Base-by-base conservation (phyloP, 1,140 invertebrate genomes). In the Helicorthomorpha holstii region DNA sequence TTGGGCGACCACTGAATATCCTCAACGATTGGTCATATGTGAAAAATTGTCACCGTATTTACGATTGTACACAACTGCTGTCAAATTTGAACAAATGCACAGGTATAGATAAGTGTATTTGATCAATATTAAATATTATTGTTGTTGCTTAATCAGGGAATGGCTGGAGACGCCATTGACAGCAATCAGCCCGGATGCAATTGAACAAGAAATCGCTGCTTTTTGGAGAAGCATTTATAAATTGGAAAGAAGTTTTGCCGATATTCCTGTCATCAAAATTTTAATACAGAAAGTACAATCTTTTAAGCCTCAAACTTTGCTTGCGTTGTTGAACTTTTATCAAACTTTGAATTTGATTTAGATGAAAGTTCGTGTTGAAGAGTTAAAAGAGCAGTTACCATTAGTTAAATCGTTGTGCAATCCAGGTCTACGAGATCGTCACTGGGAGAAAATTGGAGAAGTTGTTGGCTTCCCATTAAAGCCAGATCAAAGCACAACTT, bases 391-490 rank as follows among this genome's bases (percentile, higher is more conserved):
- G 44, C 78, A 94, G 63, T 75, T 95, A 75, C 88, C 91, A 0
- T 79, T 96, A 3, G 83, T 97, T 48, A 76, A 82, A 62, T 93
- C 88, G 0, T 69, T 98, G 1, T 92, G 92, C 41, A 97, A 96
- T 74, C 90, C 91, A 2, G 89, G 83, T 29, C 79, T 97, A 73
- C 84, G 94, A 62, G 78, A 79, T 12, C 75, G 92, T 10, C 93
- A 97, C 66, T 97, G 93, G 93, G 89, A 94, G 61, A 83, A 88
- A 67, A 81, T 98, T 12, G 93, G 89, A 0, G 90, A 96, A 60
- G 86, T 94, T 52, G 85, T 96, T 58, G 91, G 90, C 0, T 94
- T 92, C 66, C 85, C 88, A 0, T 82, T 98, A 23, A 79, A 81
- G 59, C 81, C 91, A 3, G 85, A 91, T 55, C 77, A 85, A 3